These are phyloP conservation scores for Labia minor DNA, from an alignment of 2,888 invertebrate species.

Conservation along the genomic window DNA sequence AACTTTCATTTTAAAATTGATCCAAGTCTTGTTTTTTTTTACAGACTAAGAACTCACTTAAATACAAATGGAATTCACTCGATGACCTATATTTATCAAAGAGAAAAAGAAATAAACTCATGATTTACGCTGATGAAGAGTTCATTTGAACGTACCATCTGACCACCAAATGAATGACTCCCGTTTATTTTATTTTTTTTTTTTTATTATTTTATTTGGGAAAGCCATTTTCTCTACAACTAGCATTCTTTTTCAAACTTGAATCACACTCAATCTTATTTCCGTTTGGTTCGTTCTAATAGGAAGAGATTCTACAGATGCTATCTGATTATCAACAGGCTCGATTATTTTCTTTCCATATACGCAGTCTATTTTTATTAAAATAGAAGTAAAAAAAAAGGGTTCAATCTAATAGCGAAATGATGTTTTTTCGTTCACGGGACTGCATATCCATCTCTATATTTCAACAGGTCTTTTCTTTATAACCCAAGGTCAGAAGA, in stretches of 20 bases:
- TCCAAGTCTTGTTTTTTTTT: no score
- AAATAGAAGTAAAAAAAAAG: no score
- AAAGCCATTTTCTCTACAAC: background rate
- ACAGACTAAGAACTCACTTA: no score
- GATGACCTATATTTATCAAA: constrained; percentile 2
- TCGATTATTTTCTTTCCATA: background rate
- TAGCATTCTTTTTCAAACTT: background rate
- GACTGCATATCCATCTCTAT: background rate
- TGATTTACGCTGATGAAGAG: background rate
- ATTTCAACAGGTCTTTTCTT: constrained; percentile 13
- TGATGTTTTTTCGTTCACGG: background rate
- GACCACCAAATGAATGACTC: background rate
- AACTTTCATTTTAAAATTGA: no score
- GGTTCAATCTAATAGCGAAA: background rate
- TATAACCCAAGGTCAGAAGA: background rate
- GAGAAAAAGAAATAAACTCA: background rate
- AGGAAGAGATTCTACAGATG: background rate
- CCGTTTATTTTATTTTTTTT: background rate
- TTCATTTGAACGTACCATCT: background rate
- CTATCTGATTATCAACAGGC: background rate
- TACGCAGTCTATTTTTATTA: no score
- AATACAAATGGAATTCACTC: no score
- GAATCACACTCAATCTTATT: background rate
- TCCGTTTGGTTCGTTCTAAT: background rate
- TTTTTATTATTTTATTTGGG: background rate